Base-by-base conservation (phyloP, 2,888 invertebrate genomes). In the Heteropelma amictum region DNA sequence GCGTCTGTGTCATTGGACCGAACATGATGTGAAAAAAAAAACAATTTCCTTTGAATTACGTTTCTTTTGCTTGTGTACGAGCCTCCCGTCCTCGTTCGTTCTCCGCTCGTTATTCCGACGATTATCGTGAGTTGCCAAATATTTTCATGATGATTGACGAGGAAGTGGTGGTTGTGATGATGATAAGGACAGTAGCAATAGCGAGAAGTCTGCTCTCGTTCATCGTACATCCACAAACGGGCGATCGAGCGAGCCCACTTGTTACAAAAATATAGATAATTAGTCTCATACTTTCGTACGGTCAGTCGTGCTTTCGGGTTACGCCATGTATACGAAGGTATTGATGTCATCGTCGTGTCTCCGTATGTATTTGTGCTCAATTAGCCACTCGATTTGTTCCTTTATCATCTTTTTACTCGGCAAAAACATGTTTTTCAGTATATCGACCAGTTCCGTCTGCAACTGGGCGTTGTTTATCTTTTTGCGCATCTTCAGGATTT, bases 401-500 rank as follows among this genome's bases (percentile, higher is more conserved):
- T 99, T 99, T 83, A 99, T 99, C 95, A 99, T 97, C 90, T 99
- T 98, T 90, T 98, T 98, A 77, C 98, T 97, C 23, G 99, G 99
- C 86, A 99, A 91, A 92, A 99, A 99, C 98, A 99, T 98, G 88
- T 98, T 98, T 91, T 98, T 98, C 83, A 99, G 91, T 87, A 99
- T 98, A 90, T 99, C 99, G 14, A 99, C 95, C 72, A 99, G 92
- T 91, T 99, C 99, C 68, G 97, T 96, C 92, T 99, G 99, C 77
- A 99, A 91, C 81, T 98, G 96, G 58, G 96, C 97, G 89, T 98
- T 98, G 53, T 95, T 95, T 77, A 98, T 95, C 76, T 94, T 93
- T 89, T 99, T 99, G 76, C 99, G 92, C 97, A 98, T 99, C 90
- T 99, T 99, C 90, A 99, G 92, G 77, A 99, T 98, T 91, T 99